These are phyloP conservation scores for Metopolophium dirhodum DNA, from an alignment of 1,140 invertebrate species.

Conservation along the genomic window DNA sequence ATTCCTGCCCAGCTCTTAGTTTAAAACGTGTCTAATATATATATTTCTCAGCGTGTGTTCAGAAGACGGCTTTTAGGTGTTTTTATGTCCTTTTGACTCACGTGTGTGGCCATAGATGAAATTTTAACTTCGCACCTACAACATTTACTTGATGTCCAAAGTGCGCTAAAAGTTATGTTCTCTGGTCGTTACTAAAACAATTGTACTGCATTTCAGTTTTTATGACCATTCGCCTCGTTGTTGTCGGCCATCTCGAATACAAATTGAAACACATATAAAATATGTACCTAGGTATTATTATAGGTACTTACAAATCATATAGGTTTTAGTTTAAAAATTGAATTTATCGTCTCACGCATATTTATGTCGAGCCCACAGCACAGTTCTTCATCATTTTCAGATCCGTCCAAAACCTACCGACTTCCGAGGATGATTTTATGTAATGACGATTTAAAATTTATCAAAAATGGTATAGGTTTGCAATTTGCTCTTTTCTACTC, in stretches of 20 bases:
- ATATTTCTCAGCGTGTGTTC: neutral
- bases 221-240: neutral
- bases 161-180: neutral
- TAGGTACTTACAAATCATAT: neutral
- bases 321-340: neutral
- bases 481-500: neutral
- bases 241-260: neutral
- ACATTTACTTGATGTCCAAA: neutral
- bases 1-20: neutral
- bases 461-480: neutral
- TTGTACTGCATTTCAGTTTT: neutral
- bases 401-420: neutral
- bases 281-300: neutral
- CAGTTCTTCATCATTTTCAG: neutral
- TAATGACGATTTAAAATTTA: neutral
- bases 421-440: neutral
- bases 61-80: constrained; percentile 27
- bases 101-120: neutral
- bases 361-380: neutral
- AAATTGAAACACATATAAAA: neutral
- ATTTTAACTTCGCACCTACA: neutral
- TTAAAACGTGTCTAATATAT: neutral
- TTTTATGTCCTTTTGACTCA: neutral
- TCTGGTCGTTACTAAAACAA: neutral
- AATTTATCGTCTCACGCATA: neutral